Percentiles rank a stretch among this genome's conserved stretches.
phyloP scores from a whole-genome alignment of 2,888 invertebrate species.

The Sipha maydis region DNA sequence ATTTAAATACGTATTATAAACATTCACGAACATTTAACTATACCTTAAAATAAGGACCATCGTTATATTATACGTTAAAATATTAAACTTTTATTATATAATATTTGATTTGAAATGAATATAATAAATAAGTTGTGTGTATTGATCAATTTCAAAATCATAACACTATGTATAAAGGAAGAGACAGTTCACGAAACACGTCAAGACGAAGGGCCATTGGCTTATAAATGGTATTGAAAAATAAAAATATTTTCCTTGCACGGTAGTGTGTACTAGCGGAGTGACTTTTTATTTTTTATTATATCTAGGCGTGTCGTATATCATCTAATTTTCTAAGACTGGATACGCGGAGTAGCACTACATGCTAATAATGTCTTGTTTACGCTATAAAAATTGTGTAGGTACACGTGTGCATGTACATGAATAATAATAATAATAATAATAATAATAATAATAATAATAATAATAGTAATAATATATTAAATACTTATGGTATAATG shows the following conservation, averaged over 20 bases:
- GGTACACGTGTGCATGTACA: not conserved
- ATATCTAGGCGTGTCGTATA: not conserved
- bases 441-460: not conserved
- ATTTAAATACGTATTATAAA: slow-evolving; percentile 1
- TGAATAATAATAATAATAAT: not conserved
- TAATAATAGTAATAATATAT: too few species aligned
- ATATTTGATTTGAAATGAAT: slow-evolving; percentile 6
- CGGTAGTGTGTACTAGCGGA: not conserved
- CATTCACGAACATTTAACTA: slow-evolving; percentile 20
- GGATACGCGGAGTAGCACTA: not conserved
- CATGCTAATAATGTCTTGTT: not conserved
- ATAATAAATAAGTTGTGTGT: not conserved
- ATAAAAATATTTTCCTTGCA: not conserved
- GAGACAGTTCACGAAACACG: slow-evolving; percentile 14
- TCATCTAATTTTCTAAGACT: slow-evolving; percentile 23
- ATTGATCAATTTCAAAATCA: not conserved
- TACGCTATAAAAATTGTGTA: not conserved
- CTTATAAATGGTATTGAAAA: not conserved
- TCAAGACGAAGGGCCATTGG: not conserved
- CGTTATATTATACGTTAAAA: not conserved
- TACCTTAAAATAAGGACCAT: slow-evolving; percentile 7
- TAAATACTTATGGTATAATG: not conserved
- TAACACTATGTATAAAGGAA: not conserved
- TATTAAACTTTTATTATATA: not conserved
- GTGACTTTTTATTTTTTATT: not conserved